Evolutionary conservation across 2,888 invertebrate species (phyloP).

Genomic region (Bugulina stolonifera): DNA sequence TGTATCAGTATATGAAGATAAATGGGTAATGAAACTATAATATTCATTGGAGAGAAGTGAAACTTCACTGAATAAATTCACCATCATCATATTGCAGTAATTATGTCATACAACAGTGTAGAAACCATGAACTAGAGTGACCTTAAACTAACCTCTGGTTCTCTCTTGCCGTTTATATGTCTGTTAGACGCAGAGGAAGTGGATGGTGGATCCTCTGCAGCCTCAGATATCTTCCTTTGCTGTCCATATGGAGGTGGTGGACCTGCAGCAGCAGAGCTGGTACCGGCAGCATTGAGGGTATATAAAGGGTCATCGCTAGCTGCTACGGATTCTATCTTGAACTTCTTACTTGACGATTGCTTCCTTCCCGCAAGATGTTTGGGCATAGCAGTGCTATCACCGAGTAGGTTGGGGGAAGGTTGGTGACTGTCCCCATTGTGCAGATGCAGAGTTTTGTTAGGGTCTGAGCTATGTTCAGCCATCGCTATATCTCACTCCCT

Average conservation of each 20-base stretch:
- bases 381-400: background rate
- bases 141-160: background rate
- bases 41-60: too few species aligned
- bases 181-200: background rate
- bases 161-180: background rate
- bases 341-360: slow-evolving; percentile 19
- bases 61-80: too few species aligned
- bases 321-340: slow-evolving; percentile 15
- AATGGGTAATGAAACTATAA: too few species aligned
- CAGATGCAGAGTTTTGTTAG: background rate
- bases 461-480: too few species aligned
- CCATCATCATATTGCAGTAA: too few species aligned
- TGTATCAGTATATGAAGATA: too few species aligned
- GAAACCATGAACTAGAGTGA: too few species aligned
- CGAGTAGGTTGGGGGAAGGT: background rate
- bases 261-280: too few species aligned
- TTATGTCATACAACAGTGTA: too few species aligned
- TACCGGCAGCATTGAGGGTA: background rate
- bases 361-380: slow-evolving; percentile 9
- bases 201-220: background rate
- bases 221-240: too few species aligned
- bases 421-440: background rate
- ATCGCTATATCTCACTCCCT: too few species aligned
- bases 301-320: slow-evolving; percentile 15
- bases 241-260: background rate